Evolutionary conservation across 2,888 invertebrate genomes (phyloP).

Genomic region (Automeris io): DNA sequence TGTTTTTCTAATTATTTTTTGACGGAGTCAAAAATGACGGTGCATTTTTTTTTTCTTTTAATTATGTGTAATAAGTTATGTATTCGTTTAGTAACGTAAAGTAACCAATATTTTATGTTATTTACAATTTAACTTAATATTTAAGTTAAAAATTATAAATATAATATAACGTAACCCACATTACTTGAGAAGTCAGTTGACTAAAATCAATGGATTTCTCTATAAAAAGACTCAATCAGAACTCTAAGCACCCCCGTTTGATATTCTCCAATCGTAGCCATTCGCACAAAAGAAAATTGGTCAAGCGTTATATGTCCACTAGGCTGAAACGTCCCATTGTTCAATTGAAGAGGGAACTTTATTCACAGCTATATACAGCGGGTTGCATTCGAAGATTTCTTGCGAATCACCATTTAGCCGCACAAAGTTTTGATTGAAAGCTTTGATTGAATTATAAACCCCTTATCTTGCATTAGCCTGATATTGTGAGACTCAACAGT

Average conservation of each 20-base stretch:
- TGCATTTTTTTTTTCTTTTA: no score
- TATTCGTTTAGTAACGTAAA: neutral
- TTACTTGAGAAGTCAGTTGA: slow-evolving; percentile 39
- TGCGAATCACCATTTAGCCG: slow-evolving; percentile 35
- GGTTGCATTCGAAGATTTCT: slow-evolving; percentile 45
- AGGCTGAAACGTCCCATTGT: slow-evolving; percentile 64
- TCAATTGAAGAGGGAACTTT: slow-evolving; percentile 59
- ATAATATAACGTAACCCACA: neutral
- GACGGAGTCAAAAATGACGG: no score
- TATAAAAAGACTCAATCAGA: slow-evolving; percentile 61
- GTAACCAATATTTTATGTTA: neutral
- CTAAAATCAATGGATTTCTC: slow-evolving; percentile 57
- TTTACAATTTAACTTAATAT: neutral
- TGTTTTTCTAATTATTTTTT: no score
- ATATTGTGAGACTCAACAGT: slow-evolving; percentile 14
- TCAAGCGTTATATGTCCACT: slow-evolving; percentile 72
- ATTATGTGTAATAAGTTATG: neutral
- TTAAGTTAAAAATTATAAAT: neutral
- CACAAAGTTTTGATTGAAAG: slow-evolving; percentile 41
- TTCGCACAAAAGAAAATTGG: slow-evolving; percentile 72
- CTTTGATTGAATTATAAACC: slow-evolving; percentile 41
- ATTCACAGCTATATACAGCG: slow-evolving; percentile 58
- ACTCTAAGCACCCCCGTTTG: slow-evolving; percentile 51
- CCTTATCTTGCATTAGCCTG: slow-evolving; percentile 31
- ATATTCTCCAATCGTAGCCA: slow-evolving; percentile 65